Evolutionary conservation across 2,113 vertebrate species (phyloP).

Genomic region (Xenus cinereus): DNA sequence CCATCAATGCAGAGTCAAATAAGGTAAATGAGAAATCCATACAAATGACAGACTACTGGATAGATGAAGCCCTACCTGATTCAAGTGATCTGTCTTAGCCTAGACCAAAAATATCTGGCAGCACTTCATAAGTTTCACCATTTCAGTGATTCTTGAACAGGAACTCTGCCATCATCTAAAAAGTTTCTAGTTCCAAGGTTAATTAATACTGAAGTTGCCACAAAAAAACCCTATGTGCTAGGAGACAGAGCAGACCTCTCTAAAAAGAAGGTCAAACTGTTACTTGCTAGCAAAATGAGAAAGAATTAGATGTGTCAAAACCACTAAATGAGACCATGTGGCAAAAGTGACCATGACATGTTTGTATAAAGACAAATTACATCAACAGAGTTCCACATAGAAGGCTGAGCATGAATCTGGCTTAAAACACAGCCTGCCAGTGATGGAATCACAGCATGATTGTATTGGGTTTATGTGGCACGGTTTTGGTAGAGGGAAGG

Average conservation of each 20-base stretch:
- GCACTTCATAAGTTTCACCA: neutral
- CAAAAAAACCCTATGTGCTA: neutral
- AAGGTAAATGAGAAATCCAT: neutral
- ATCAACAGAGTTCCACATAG: neutral
- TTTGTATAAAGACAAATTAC: slow-evolving; percentile 32
- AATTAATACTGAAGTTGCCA: neutral
- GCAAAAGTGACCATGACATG: slow-evolving; percentile 8
- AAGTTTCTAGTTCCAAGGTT: neutral
- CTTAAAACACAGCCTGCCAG: neutral
- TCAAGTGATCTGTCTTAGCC: neutral
- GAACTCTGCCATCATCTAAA: neutral
- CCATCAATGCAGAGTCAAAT: neutral
- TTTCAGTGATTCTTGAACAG: neutral
- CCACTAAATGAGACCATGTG: neutral
- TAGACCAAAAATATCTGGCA: neutral
- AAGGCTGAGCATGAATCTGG: neutral
- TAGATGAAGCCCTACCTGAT: neutral
- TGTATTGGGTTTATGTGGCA: neutral
- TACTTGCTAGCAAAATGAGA: slow-evolving; percentile 2
- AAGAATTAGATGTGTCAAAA: slow-evolving; percentile 33
- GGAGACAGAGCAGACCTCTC: neutral
- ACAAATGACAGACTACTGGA: neutral
- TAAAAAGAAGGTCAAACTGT: neutral
- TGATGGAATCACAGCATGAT: neutral
- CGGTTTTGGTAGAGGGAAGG: neutral